These are phyloP conservation scores for Saccopteryx bilineata DNA, from an alignment of 2,113 vertebrate species.

Conservation along the genomic window DNA sequence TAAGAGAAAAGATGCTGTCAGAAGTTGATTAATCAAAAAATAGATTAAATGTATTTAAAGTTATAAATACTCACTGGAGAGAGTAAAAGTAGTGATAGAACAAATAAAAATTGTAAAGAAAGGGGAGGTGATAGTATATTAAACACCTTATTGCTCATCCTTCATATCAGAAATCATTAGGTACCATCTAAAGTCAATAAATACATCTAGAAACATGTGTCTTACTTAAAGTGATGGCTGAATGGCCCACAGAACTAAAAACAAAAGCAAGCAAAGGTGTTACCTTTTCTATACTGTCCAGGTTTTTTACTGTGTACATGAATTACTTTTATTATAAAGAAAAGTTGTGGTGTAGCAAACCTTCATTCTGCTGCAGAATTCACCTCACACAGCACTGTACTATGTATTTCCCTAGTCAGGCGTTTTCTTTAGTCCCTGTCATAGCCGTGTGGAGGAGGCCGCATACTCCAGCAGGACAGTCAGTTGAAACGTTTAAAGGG, in stretches of 20 bases:
- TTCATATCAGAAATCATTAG: conserved; percentile 30
- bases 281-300: neutral
- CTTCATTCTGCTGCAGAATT: neutral
- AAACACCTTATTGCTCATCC: neutral
- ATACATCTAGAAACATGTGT: neutral
- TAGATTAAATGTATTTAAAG: conserved; percentile 26
- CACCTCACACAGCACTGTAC: neutral
- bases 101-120: neutral
- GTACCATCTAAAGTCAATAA: neutral
- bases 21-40: conserved; percentile 42
- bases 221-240: neutral
- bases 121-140: neutral
- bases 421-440: neutral
- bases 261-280: neutral
- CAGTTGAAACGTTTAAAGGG: neutral
- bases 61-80: neutral
- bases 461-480: fast-evolving
- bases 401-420: neutral
- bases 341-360: neutral
- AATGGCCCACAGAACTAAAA: neutral
- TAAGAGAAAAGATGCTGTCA: neutral
- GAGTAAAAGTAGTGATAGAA: neutral
- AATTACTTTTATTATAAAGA: neutral
- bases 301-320: neutral
- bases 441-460: neutral